phyloP scores from a whole-genome alignment of 2,888 invertebrate species.

The Agriopis marginaria region DNA sequence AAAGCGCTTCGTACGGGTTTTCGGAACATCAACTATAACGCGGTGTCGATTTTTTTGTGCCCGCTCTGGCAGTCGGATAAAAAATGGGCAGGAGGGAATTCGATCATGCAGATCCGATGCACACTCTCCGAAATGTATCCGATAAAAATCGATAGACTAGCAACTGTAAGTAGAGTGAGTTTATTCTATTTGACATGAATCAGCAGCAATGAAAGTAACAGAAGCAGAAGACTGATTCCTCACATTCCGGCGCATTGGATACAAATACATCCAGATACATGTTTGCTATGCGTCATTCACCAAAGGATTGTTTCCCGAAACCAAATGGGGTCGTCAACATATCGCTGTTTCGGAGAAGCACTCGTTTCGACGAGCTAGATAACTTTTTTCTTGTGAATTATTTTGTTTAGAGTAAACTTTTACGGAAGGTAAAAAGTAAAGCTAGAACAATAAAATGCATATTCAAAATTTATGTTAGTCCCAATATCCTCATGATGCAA shows the following conservation, averaged over 20 bases:
- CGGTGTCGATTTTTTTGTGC: no score
- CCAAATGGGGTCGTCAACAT: constrained; percentile 55
- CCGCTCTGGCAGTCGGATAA: no score
- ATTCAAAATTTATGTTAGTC: no score
- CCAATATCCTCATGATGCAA: no score
- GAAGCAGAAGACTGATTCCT: constrained; percentile 1
- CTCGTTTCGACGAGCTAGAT: constrained; percentile 45
- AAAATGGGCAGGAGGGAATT: no score
- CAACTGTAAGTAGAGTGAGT: neutral
- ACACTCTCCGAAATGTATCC: no score
- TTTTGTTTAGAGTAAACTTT: constrained; percentile 3
- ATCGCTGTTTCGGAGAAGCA: constrained; percentile 59
- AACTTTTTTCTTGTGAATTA: constrained; percentile 46
- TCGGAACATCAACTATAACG: no score
- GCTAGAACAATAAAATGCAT: no score
- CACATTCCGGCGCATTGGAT: constrained; percentile 1
- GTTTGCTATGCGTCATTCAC: constrained; percentile 56
- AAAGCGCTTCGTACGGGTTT: no score
- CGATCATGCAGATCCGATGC: no score
- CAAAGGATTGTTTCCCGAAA: constrained; percentile 63
- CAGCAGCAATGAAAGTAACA: neutral
- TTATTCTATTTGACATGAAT: neutral
- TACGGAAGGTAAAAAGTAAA: neutral
- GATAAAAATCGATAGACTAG: no score
- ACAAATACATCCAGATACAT: constrained; percentile 9